Percentiles rank a stretch among this genome's conserved stretches.
These are phyloP conservation scores for Calyptomena viridis DNA, from an alignment of 2,113 vertebrate genomes.

Conservation along the genomic window DNA sequence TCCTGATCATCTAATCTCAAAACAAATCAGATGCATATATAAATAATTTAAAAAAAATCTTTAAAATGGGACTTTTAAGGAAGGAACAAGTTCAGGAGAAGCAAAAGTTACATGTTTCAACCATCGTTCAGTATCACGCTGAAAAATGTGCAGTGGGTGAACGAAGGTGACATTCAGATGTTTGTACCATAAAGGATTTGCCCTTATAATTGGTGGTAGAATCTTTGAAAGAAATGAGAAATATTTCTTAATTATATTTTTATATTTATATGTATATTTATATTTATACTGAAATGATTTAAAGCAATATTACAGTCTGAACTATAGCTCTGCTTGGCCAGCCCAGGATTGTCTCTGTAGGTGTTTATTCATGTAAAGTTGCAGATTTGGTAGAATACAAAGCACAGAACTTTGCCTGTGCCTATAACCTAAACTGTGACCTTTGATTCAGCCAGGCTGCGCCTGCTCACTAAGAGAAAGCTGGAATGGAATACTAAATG, in stretches of 20 bases:
- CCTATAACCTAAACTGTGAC: neutral
- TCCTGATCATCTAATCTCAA: neutral
- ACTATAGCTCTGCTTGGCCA: neutral
- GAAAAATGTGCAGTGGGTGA: neutral
- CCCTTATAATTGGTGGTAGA: neutral
- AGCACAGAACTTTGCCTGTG: neutral
- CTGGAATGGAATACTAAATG: rapidly evolving
- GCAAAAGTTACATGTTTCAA: neutral
- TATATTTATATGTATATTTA: neutral
- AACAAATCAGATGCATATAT: neutral
- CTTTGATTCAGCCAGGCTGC: neutral
- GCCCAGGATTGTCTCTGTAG: neutral
- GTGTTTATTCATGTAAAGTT: neutral
- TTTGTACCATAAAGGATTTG: neutral
- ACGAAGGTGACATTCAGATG: neutral
- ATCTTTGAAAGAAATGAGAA: neutral
- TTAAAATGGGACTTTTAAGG: neutral
- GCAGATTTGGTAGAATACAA: neutral
- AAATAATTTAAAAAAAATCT: neutral
- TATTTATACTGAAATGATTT: neutral
- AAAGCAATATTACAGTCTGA: neutral
- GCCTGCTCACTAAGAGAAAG: neutral
- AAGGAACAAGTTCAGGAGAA: neutral
- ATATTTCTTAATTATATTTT: neutral
- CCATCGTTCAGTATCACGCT: neutral